Base-by-base conservation (phyloP, 2,888 invertebrate species). In the Parelbella ahira region DNA sequence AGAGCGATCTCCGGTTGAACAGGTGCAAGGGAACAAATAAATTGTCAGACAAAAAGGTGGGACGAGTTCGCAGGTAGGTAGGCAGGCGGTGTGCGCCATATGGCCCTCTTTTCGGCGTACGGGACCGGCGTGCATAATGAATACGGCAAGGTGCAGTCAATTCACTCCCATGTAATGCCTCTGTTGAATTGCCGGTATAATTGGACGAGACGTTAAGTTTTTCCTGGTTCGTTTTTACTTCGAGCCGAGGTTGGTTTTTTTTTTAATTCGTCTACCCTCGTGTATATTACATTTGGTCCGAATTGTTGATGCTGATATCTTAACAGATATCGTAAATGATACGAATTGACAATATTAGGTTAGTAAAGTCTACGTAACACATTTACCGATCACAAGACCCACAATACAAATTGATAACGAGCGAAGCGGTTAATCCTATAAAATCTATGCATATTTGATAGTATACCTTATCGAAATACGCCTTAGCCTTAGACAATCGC, bases 111-210 rank as follows among this genome's bases (percentile, higher is more conserved):
- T 72, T 68, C 60, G 62, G 58, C 56, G 30, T 7, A 19, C 30
- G 57, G 57, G 53, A 51, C 49, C 54, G 48, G 59, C 68, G 64
- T 69, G 68, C 60, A 70, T 72, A 76, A 74, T 76, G 68, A 71
- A 73, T 69, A 59, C 47, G 49, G 45, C 49, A 62, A 48, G 44
- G 44, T 38, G 37, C 19, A 32, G 13, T 33, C 8, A 18, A 32
- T 33, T 27, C 27, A 27, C 13, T 33, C 9, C 20, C 13, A 4
- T 9, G 39, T 24, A 19, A 25, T 25, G 54, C 52, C 58, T 45
- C 47, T 39, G 51, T 54, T 49, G 56, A 65, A 65, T 65, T 59
- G 59, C 55, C 47, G 45, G 51, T 32, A 51, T 64, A 60, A 67
- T 65, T 63, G 30, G 27, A 27, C 19, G 12, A 0, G 18, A 19